These are phyloP conservation scores for Tetramorium simillimum DNA, from an alignment of 1,140 invertebrate genomes.

Conservation along the genomic window DNA sequence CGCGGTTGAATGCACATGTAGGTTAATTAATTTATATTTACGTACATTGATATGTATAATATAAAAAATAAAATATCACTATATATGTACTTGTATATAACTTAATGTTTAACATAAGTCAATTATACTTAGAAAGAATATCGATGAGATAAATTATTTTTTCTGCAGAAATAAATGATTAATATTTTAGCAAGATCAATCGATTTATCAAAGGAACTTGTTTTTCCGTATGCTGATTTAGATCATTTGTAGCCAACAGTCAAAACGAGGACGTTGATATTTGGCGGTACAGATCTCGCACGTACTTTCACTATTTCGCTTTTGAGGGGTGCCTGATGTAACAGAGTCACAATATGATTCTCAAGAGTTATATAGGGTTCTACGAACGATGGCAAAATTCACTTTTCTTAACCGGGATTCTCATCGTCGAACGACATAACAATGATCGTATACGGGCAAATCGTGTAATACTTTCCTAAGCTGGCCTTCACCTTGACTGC, in stretches of 20 bases:
- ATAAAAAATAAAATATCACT: background rate
- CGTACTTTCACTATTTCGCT: constrained; percentile 60
- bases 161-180: background rate
- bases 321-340: constrained; percentile 22
- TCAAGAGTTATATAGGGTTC: background rate
- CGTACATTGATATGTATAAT: background rate
- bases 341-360: constrained; percentile 37
- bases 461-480: constrained; percentile 54
- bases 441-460: constrained; percentile 5
- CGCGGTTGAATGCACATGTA: background rate
- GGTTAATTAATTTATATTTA: background rate
- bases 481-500: constrained; percentile 69
- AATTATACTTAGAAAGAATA: background rate
- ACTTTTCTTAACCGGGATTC: constrained; percentile 42
- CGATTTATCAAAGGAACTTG: background rate
- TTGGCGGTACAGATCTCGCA: constrained; percentile 4
- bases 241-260: background rate
- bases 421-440: constrained; percentile 10
- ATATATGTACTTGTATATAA: background rate
- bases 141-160: background rate
- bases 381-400: constrained; percentile 35
- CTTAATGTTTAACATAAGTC: background rate
- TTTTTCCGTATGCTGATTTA: background rate
- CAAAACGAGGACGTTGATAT: constrained; percentile 5
- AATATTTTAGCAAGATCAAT: background rate